phyloP scores from a whole-genome alignment of 2,888 invertebrate species.

The Ecdyonurus torrentis region DNA sequence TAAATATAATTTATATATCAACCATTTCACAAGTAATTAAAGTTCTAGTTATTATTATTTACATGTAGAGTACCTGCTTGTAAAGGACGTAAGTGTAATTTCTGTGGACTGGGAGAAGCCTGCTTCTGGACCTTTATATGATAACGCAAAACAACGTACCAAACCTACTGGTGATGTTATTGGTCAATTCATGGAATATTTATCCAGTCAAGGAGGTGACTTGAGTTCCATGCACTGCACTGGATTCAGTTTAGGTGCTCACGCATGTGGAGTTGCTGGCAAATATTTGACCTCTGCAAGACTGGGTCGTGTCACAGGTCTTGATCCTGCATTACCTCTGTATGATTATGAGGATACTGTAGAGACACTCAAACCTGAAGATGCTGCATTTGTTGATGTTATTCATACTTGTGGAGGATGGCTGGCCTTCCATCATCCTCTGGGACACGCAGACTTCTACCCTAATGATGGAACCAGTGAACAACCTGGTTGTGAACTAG shows the following conservation, averaged over 20 bases:
- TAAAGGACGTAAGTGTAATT: slow-evolving; percentile 17
- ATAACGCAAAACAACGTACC: slow-evolving; percentile 15
- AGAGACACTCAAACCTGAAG: slow-evolving; percentile 14
- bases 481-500: slow-evolving; percentile 11
- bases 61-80: not conserved
- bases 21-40: no score
- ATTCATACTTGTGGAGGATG: slow-evolving; percentile 16
- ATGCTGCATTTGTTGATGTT: slow-evolving; percentile 15
- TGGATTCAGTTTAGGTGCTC: slow-evolving; percentile 9
- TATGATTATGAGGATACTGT: slow-evolving; percentile 14
- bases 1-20: no score
- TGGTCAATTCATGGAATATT: slow-evolving; percentile 5
- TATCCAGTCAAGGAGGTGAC: not conserved
- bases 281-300: not conserved
- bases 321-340: slow-evolving; percentile 13
- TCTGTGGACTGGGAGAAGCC: slow-evolving; percentile 19
- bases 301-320: slow-evolving; percentile 8
- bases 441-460: slow-evolving; percentile 15
- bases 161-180: not conserved
- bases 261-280: slow-evolving; percentile 6
- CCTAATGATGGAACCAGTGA: slow-evolving; percentile 13
- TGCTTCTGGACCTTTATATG: slow-evolving; percentile 15
- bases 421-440: slow-evolving; percentile 15
- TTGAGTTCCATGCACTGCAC: not conserved
- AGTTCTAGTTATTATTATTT: no score